Evolutionary conservation across 2,797 vertebrate species (phyloP), one percentile per base, ranked within the genome.

Genomic region (Pangasius djambal): DNA sequence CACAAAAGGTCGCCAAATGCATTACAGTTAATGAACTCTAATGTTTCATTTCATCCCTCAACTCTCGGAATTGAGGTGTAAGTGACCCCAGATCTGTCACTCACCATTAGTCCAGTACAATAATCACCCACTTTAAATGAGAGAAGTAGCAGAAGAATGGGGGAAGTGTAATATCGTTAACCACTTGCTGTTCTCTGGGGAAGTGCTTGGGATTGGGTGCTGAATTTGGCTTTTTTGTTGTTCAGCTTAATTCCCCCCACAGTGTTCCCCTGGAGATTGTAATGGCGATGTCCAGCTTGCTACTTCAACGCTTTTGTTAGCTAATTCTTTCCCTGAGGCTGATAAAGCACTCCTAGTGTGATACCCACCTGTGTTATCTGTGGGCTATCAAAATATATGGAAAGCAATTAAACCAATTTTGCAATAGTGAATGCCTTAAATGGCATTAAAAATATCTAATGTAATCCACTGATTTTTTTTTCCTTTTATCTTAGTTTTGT

Each of bases 21-120:
- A 84, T 87, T 85, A 31, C 28, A 22, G 63, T 79, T 88, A 87
- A 87, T 89, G 65, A 86, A 86, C 63, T 82, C 44, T 55, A 87
- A 87, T 87, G 72, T 85, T 90, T 89, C 50, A 87, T 89, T 85
- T 75, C 61, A 79, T 87, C 74, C 31, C 59, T 72, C 44, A 85
- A 59, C 81, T 84, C 48, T 67, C 61, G 34, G 81, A 87, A 83
- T 69, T 37, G 86, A 63, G 72, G 83, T 77, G 59, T 4, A 28
- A 59, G 72, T 78, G 82, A 85, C 82, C 89, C 63, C 59, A 9
- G 63, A 67, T 59, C 50, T 85, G 82, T 72, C 86, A 65, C 82
- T 90, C 57, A 31, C 48, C 88, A 89, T 87, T 89, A 83, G 48
- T 44, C 57, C 63, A 7, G 63, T 50, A 70, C 28, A 59, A 63